Evolutionary conservation across 1,140 invertebrate species (phyloP), one percentile per base, ranked within the genome.

Genomic region (Sarcophaga peregrina): DNA sequence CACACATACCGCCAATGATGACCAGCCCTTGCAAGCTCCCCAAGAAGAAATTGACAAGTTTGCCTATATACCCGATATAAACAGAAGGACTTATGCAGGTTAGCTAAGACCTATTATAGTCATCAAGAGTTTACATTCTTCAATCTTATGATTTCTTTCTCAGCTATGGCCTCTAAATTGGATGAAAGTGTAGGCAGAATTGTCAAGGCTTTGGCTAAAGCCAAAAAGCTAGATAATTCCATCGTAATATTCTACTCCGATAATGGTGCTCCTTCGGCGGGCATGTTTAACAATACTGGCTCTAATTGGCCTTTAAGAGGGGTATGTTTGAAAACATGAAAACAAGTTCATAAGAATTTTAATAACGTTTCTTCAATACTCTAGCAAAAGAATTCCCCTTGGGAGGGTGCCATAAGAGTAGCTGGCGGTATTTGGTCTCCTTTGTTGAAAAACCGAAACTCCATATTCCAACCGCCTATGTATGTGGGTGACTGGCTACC

Each of bases 251-350:
- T 96, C 85, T 92, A 94, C 54, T 92, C 93, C 3, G 96, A 96
- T 85, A 95, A 95, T 86, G 96, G 96, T 1, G 96, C 95, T 0
- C 93, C 95, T 17, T 95, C 96, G 0, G 89, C 92, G 58, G 95
- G 93, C 15, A 91, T 93, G 82, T 93, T 95, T 85, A 90, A 91
- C 9, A 98, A 98, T 90, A 93, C 93, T 52, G 97, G 95, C 11
- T 97, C 95, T 45, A 98, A 98, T 91, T 97, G 94, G 92, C 97
- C 97, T 58, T 91, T 98, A 0, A 93, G 95, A 91, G 96, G 96
- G 62, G 94, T 95, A 92, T 73, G 47, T 58, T 80, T 92, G 80
- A 45, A 6, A 37, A 37, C 17, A 52, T 50, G 9, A 58, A 58
- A 15, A n/a, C 13, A 13, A 2, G 25, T 37, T 37, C 5, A 15